Conservation (phyloP, 2,888 invertebrate genomes). For the Lypha dubia region DNA sequence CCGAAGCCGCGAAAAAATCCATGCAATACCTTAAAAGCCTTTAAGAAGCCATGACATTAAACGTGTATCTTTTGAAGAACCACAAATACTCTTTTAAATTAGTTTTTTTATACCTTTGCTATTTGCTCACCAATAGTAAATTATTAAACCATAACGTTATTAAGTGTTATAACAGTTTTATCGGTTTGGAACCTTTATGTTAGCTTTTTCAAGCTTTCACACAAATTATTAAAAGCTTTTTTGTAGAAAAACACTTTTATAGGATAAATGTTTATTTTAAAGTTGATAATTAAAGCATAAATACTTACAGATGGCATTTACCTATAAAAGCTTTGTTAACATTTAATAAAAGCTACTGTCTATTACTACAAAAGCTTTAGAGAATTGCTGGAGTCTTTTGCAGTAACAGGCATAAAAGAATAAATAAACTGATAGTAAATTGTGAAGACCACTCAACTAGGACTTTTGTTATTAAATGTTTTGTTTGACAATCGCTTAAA, state of each 20-base stretch:
- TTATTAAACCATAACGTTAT: no score
- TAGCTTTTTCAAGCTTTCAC: neutral
- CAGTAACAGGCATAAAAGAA: slow-evolving; percentile 16
- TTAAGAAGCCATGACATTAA: no score
- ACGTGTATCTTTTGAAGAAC: no score
- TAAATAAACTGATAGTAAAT: slow-evolving; percentile 1
- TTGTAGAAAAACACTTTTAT: neutral
- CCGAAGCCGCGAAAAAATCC: no score
- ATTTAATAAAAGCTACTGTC: slow-evolving; percentile 17
- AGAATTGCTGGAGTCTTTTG: neutral
- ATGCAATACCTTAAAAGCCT: no score
- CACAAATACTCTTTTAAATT: no score
- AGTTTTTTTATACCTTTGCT: no score
- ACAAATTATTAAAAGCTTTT: slow-evolving; percentile 6
- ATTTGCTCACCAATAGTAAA: no score
- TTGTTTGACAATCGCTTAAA: slow-evolving; percentile 41
- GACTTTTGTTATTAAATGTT: slow-evolving; percentile 32
- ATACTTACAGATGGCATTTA: neutral
- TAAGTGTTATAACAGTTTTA: slow-evolving; percentile 9
- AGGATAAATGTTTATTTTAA: neutral
- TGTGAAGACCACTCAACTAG: slow-evolving; percentile 47
- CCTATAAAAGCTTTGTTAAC: neutral
- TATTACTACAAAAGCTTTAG: slow-evolving; percentile 11
- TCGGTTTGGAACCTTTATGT: neutral
- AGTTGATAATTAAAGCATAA: neutral